A percentile compares a stretch with the other conserved stretches of the same genome.
Evolutionary conservation across 2,888 invertebrate genomes (phyloP).

Genomic region (Proisotoma minuta): DNA sequence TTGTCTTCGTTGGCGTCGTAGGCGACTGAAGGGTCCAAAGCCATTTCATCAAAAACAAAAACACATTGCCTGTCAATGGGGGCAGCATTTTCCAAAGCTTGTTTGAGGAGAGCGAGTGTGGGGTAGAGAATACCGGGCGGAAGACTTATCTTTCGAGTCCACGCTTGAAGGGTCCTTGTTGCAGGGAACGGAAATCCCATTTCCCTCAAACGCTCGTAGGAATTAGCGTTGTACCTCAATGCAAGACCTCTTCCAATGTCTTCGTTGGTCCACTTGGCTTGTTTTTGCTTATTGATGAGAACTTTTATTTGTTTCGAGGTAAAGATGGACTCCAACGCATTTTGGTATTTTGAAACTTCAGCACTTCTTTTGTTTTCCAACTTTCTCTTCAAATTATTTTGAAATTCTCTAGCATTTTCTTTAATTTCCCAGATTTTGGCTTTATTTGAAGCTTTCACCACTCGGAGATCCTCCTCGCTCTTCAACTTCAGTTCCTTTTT

Average conservation of each 20-base stretch:
- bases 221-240: background rate
- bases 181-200: background rate
- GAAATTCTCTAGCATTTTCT: no score
- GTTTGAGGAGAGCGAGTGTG: background rate
- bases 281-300: background rate
- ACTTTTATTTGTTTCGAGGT: background rate
- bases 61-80: background rate
- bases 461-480: no score
- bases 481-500: no score
- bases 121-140: background rate
- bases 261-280: slow-evolving; percentile 5
- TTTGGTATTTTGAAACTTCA: background rate
- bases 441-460: no score
- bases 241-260: background rate
- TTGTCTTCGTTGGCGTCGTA: background rate
- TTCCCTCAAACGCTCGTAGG: background rate
- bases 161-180: background rate
- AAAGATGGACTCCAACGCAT: background rate
- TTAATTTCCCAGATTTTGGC: no score
- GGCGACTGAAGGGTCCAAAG: background rate
- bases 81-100: background rate
- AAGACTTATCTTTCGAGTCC: background rate
- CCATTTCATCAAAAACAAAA: slow-evolving; percentile 1
- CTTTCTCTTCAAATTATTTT: no score
- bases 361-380: no score